These are phyloP conservation scores for Epirrhoe tristata DNA, from an alignment of 2,888 invertebrate genomes.

Conservation along the genomic window DNA sequence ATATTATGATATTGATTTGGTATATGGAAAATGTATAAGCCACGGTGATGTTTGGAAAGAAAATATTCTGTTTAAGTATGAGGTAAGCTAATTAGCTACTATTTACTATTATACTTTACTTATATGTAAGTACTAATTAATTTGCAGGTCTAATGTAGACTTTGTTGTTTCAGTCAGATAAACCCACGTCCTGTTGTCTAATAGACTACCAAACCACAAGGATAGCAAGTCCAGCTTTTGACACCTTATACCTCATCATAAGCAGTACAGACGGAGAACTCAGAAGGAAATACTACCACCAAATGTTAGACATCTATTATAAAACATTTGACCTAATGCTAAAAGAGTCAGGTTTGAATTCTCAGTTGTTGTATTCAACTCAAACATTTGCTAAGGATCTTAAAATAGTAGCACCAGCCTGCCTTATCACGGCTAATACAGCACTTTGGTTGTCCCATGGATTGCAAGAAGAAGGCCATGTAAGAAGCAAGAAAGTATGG, in stretches of 20 bases:
- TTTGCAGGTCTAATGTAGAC: background rate
- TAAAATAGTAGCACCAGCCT: slow-evolving; percentile 65
- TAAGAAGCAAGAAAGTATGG: slow-evolving; percentile 65
- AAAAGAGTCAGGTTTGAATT: slow-evolving; percentile 47
- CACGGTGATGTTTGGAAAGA: slow-evolving; percentile 82
- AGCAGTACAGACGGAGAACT: slow-evolving; percentile 64
- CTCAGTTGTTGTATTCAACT: slow-evolving; percentile 57
- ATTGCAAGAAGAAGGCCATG: slow-evolving; percentile 75
- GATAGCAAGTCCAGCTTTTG: slow-evolving; percentile 70
- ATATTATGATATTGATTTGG: slow-evolving; percentile 54
- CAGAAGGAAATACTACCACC: slow-evolving; percentile 53
- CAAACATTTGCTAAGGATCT: slow-evolving; percentile 65
- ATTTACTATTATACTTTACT: background rate
- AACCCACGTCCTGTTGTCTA: slow-evolving; percentile 66
- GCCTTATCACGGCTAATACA: slow-evolving; percentile 73
- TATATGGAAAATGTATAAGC: slow-evolving; percentile 63
- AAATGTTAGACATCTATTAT: slow-evolving; percentile 66
- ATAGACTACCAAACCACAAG: slow-evolving; percentile 77
- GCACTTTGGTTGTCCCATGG: slow-evolving; percentile 74
- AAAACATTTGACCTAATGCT: slow-evolving; percentile 57
- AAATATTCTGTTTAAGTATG: slow-evolving; percentile 74
- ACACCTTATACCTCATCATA: slow-evolving; percentile 68
- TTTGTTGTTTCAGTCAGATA: slow-evolving; percentile 58
- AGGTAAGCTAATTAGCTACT: slow-evolving; percentile 52
- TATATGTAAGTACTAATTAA: no score